Evolutionary conservation across 2,888 invertebrate genomes (phyloP), one percentile per base, ranked within the genome.

Genomic region (Tipula confusa): DNA sequence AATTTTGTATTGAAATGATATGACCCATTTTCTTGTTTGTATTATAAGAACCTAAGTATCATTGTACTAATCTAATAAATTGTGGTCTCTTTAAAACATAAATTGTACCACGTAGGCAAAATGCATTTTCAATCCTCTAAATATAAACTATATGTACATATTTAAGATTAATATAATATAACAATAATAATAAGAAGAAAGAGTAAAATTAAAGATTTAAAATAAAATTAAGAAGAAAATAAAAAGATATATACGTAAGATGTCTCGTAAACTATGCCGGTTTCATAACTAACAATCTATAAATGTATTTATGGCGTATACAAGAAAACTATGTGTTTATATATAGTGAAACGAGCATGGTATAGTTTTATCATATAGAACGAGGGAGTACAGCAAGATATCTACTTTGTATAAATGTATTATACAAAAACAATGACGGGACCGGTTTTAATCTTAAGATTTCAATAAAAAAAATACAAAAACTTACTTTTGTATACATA

Each of bases 221-320:
- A 64, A 64, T 13, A 64, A 64, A 64, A 64, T 64, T 64, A 64
- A 64, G 64, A 64, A 64, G 64, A 64, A 64, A 64, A 24, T 48
- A 18, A 15, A 18, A 15, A 18, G 6, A 43, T 24, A 7, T 24
- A 24, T 64, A 64, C 9, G 24, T 64, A 24, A 24, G 64, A 64
- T 64, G 64, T 64, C 64, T 64, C 64, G 64, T 64, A 64, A 64
- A 64, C 64, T 64, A 64, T 64, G 64, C 64, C 64, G 24, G 24
- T 64, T 64, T 24, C 64, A 64, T 24, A 64, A 64, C 64, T 9
- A 33, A 33, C 33, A n/a, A 43, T 43, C 11, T 24, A 15, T 64
- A 64, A 2, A 24, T 9, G 64, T 24, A 64, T 64, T 48, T 3
- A 43, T n/a, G 9, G n/a, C 15, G 15, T 43, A 43, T 43, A 43